These are phyloP conservation scores for Beroe ovata DNA, from an alignment of 37 sponge, comb jelly and placozoan genomes.

Conservation along the genomic window DNA sequence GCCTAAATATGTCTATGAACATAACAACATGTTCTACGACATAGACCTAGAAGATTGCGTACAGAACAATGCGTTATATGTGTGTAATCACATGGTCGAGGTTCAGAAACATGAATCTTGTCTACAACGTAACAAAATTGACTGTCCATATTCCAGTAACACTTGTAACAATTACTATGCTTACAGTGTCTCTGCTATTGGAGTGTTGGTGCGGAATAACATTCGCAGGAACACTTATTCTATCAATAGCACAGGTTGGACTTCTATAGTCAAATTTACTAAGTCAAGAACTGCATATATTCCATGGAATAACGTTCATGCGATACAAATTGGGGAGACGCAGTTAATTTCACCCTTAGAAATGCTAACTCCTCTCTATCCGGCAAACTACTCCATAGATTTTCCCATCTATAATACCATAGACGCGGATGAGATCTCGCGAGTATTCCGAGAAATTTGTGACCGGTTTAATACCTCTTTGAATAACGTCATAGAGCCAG, in stretches of 20 bases:
- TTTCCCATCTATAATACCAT: neutral
- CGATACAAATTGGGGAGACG: neutral
- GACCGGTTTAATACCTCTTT: slow-evolving; percentile 10
- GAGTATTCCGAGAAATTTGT: slow-evolving; percentile 6
- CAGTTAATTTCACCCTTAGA: neutral
- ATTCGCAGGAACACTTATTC: neutral
- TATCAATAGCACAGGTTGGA: neutral
- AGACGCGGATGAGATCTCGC: neutral
- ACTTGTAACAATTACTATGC: neutral
- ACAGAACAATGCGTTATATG: slow-evolving; percentile 10
- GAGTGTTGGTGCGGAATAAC: slow-evolving; percentile 18
- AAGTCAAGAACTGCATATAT: neutral
- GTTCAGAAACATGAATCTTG: neutral
- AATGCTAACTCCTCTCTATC: neutral
- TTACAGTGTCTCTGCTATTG: slow-evolving; percentile 12
- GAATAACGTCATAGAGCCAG: neutral
- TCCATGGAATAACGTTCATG: slow-evolving; percentile 13
- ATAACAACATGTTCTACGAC: slow-evolving; percentile 1
- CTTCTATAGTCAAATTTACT: neutral
- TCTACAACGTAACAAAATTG: neutral
- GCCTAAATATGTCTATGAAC: slow-evolving; percentile 17
- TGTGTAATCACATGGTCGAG: neutral
- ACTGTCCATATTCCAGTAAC: neutral
- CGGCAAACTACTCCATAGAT: neutral
- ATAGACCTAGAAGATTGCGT: neutral